Percentiles rank a stretch among this genome's conserved stretches.
These are phyloP conservation scores for Nothocercus julius DNA, from an alignment of 2,113 vertebrate species.

Conservation along the genomic window DNA sequence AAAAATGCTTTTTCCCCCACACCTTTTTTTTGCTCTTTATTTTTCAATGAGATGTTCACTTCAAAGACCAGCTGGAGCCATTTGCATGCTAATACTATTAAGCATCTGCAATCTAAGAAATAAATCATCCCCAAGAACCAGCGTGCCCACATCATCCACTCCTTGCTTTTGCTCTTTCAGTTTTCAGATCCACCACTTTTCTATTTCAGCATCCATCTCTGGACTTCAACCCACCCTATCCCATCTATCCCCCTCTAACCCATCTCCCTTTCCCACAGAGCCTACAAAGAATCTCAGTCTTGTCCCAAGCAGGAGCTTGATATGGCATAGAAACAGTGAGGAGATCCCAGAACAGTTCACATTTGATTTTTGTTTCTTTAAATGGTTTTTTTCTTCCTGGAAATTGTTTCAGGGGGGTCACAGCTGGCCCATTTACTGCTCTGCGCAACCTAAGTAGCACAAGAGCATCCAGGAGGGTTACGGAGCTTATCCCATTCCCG, in stretches of 20 bases:
- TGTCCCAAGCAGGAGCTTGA: background rate
- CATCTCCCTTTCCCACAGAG: background rate
- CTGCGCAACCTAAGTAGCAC: background rate
- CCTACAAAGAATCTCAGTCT: rapidly evolving
- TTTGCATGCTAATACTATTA: background rate
- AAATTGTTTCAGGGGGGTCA: background rate
- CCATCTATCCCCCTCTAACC: background rate
- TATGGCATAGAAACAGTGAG: background rate
- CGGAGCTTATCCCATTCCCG: background rate
- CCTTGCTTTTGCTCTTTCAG: background rate
- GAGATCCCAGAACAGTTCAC: background rate
- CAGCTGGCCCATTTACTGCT: background rate
- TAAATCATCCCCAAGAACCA: background rate
- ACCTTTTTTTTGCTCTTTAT: background rate
- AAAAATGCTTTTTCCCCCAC: background rate
- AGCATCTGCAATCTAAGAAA: background rate
- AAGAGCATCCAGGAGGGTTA: background rate
- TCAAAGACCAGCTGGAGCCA: background rate
- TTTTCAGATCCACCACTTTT: background rate
- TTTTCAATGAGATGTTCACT: background rate
- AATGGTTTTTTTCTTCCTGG: background rate
- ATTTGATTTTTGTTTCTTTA: background rate
- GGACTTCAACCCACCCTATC: background rate
- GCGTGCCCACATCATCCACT: background rate
- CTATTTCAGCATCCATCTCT: background rate